These are phyloP conservation scores for Rutilus rutilus DNA, from an alignment of 2,113 vertebrate genomes.

Conservation along the genomic window DNA sequence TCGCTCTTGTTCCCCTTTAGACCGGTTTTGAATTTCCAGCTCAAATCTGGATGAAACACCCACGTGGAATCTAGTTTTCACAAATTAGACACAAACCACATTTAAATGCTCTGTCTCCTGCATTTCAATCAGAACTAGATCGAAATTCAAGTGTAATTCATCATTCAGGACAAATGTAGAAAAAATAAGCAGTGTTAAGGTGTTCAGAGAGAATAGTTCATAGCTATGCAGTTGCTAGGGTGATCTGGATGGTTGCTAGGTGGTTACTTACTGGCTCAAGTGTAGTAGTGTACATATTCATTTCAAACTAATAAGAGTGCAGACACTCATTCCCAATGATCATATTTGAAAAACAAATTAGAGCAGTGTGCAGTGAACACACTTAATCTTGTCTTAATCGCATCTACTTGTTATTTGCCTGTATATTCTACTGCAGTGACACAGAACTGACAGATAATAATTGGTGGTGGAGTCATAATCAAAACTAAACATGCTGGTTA, in stretches of 20 bases:
- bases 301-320: neutral
- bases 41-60: neutral
- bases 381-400: neutral
- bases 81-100: neutral
- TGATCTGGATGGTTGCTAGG: neutral
- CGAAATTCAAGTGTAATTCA: neutral
- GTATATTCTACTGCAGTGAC: neutral
- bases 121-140: neutral
- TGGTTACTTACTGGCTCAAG: neutral
- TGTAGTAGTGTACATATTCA: neutral
- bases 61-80: neutral
- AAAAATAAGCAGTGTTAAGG: neutral
- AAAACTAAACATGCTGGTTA: constrained; percentile 12
- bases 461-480: neutral
- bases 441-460: neutral
- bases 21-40: neutral
- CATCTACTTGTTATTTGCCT: neutral
- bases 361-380: neutral
- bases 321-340: neutral
- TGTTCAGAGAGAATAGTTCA: neutral
- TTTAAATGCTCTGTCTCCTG: neutral
- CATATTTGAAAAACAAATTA: constrained; percentile 2
- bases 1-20: neutral
- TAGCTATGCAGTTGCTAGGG: neutral
- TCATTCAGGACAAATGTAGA: neutral